Conservation (phyloP, 2,113 vertebrate species). For the Hymenochirus boettgeri region DNA sequence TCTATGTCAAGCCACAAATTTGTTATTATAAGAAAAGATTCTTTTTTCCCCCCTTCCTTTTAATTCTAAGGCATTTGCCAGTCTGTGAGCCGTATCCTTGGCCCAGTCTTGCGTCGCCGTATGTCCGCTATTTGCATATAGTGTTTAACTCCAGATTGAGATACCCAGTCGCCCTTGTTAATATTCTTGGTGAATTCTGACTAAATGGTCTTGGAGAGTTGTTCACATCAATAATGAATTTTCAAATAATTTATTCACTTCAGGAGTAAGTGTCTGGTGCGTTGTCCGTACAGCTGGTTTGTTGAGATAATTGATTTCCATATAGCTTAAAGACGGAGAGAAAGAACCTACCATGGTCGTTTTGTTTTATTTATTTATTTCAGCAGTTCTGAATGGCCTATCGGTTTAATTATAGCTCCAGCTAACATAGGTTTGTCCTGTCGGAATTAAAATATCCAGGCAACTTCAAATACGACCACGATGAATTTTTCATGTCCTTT, state of each 20-base stretch:
- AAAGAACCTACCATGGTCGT: conserved; percentile 58
- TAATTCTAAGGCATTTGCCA: conserved; percentile 59
- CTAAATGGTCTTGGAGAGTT: conserved; percentile 69
- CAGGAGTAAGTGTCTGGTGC: conserved; percentile 84
- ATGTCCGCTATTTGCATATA: conserved; percentile 69
- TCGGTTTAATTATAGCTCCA: conserved; percentile 76
- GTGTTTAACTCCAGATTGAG: conserved; percentile 49
- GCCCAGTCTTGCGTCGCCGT: conserved; percentile 40
- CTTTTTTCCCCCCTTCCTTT: too few species aligned
- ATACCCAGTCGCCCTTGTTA: conserved; percentile 67
- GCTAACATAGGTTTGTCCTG: conserved; percentile 70
- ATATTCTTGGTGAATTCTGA: conserved; percentile 68
- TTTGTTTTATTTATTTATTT: too few species aligned
- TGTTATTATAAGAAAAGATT: conserved; percentile 70
- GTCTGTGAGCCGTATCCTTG: conserved; percentile 52
- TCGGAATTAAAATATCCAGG: conserved; percentile 74
- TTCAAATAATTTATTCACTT: conserved; percentile 91
- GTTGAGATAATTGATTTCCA: conserved; percentile 94
- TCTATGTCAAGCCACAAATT: conserved; percentile 70
- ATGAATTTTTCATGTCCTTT: conserved; percentile 78
- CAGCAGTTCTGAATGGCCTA: conserved; percentile 59
- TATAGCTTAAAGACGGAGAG: conserved; percentile 83
- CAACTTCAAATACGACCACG: conserved; percentile 66
- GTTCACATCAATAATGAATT: conserved; percentile 84
- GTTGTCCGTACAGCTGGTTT: conserved; percentile 85